Evolutionary conservation across 2,113 vertebrate genomes (phyloP).

Genomic region (Entomyzon cyanotis): DNA sequence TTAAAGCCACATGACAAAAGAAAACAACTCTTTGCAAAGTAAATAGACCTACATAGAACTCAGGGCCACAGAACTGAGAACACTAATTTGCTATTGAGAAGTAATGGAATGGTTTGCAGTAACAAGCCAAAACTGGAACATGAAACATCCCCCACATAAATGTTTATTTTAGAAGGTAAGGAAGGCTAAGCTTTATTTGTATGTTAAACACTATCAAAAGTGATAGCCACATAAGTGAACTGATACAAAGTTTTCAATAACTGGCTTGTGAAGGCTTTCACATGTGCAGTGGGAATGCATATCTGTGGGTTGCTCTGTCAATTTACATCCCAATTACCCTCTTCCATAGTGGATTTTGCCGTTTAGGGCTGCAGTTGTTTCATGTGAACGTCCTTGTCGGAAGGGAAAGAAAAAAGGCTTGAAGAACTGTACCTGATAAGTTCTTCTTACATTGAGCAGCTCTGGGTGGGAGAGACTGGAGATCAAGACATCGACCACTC

Average conservation of each 20-base stretch:
- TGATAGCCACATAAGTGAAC: not conserved
- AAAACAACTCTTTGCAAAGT: not conserved
- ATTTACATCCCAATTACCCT: not conserved
- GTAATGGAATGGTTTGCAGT: not conserved
- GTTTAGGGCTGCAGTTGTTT: not conserved
- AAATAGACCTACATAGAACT: not conserved
- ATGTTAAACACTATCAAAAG: not conserved
- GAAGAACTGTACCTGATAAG: accelerated
- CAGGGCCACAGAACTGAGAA: not conserved
- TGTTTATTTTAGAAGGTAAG: not conserved
- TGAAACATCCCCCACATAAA: not conserved
- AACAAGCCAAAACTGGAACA: not conserved
- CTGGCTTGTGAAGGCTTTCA: not conserved
- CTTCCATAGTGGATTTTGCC: not conserved
- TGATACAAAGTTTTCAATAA: not conserved
- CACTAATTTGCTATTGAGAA: not conserved
- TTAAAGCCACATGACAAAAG: not conserved
- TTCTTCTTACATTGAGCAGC: not conserved
- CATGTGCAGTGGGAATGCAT: not conserved
- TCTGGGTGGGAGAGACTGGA: not conserved
- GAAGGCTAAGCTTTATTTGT: not conserved
- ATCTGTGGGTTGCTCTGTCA: not conserved
- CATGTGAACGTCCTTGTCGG: accelerated
- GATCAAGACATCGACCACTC: not conserved
- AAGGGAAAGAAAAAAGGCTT: not conserved